Evolutionary conservation across 1,140 invertebrate genomes (phyloP).

Genomic region (Listronotus oregonensis): DNA sequence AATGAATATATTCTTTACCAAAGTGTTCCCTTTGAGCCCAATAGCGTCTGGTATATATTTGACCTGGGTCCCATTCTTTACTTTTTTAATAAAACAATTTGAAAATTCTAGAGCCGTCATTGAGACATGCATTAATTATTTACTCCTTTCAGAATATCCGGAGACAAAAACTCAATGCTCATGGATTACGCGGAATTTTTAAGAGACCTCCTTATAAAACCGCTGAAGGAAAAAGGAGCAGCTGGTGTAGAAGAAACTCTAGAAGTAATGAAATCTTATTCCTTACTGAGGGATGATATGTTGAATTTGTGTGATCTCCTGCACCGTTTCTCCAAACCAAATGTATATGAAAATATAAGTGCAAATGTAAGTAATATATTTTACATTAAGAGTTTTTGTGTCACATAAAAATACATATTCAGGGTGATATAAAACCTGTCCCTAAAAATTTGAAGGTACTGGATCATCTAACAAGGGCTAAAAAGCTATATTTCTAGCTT

Average conservation of each 20-base stretch:
- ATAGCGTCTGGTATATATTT: too few relatives aligned
- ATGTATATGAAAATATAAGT: constrained; percentile 76
- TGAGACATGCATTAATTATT: constrained; percentile 18
- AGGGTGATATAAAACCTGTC: too few relatives aligned
- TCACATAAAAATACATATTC: too few relatives aligned
- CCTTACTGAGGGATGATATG: constrained; percentile 87
- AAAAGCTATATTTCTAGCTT: too few relatives aligned
- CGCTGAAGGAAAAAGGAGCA: constrained; percentile 69
- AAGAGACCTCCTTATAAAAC: constrained; percentile 71
- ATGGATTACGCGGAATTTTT: constrained; percentile 83
- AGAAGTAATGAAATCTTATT: constrained; percentile 80
- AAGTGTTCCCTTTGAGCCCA: too few relatives aligned
- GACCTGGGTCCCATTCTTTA: too few relatives aligned
- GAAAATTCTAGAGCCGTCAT: too few relatives aligned
- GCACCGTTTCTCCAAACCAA: constrained; percentile 76
- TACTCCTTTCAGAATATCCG: constrained; percentile 67
- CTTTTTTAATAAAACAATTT: too few relatives aligned
- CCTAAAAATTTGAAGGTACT: too few relatives aligned
- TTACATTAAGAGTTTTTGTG: too few relatives aligned
- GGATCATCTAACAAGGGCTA: too few relatives aligned
- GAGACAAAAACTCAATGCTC: constrained; percentile 74
- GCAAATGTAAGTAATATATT: constrained; percentile 71
- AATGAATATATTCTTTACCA: too few relatives aligned
- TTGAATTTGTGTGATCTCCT: constrained; percentile 85
- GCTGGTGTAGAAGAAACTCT: constrained; percentile 78